These are phyloP conservation scores for Calypte anna DNA, from an alignment of 2,113 vertebrate genomes.

Conservation along the genomic window DNA sequence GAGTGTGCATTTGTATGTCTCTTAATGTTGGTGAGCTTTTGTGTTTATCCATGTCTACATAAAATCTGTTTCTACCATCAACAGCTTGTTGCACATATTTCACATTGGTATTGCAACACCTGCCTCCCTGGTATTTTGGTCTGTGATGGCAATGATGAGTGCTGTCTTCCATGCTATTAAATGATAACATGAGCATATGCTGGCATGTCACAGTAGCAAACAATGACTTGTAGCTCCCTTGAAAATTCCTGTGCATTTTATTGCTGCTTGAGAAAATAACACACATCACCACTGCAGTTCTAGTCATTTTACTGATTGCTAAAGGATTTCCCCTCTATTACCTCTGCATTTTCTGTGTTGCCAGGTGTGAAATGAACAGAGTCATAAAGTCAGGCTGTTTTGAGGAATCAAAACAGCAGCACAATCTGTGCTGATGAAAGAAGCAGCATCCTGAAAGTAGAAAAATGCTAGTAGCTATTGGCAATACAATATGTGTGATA, in stretches of 20 bases:
- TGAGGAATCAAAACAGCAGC: conserved; percentile 20
- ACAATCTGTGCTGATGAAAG: neutral
- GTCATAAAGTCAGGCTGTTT: conserved; percentile 51
- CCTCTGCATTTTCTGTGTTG: conserved; percentile 61
- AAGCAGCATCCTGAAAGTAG: neutral
- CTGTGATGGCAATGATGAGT: neutral
- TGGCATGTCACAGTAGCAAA: conserved; percentile 28
- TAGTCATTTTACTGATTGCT: conserved; percentile 49
- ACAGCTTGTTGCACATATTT: neutral
- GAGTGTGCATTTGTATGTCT: neutral
- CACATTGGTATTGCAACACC: neutral
- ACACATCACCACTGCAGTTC: neutral
- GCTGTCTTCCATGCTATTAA: conserved; percentile 18
- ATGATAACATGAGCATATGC: neutral
- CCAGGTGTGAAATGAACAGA: conserved; percentile 70
- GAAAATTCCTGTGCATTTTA: conserved; percentile 39
- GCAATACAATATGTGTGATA: neutral
- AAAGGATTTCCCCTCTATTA: conserved; percentile 57
- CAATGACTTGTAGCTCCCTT: conserved; percentile 47
- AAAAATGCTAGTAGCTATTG: neutral
- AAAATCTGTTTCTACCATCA: neutral
- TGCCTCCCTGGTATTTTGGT: neutral
- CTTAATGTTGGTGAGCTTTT: neutral
- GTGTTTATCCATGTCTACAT: neutral
- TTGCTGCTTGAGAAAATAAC: conserved; percentile 50